These are phyloP conservation scores for Ormia ochracea DNA, from an alignment of 2,888 invertebrate genomes.

Conservation along the genomic window DNA sequence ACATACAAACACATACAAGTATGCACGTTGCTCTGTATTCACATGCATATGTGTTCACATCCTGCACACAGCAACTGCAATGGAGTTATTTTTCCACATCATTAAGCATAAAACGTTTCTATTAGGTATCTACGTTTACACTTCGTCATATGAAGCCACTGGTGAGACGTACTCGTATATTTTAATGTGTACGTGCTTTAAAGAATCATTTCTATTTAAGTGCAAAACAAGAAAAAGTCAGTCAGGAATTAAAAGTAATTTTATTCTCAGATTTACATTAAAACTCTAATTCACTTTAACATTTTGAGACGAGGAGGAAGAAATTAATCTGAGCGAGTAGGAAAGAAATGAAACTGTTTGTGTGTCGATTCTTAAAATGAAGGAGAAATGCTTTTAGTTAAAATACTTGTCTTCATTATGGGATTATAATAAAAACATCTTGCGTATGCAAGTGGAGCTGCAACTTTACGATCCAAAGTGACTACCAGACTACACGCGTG, in stretches of 20 bases:
- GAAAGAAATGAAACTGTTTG: neutral
- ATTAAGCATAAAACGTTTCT: slow-evolving; percentile 14
- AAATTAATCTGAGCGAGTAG: neutral
- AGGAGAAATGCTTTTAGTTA: too few species aligned
- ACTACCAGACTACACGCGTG: too few species aligned
- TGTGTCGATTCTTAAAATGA: too few species aligned
- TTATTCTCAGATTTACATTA: neutral
- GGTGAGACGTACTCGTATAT: neutral
- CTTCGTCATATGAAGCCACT: neutral
- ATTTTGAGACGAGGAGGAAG: neutral
- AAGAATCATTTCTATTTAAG: slow-evolving; percentile 24
- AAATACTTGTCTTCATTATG: too few species aligned
- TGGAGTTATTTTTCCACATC: slow-evolving; percentile 23
- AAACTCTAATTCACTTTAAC: neutral
- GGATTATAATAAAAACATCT: too few species aligned
- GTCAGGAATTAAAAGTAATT: neutral
- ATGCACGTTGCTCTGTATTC: neutral
- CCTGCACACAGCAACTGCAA: neutral
- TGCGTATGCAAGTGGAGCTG: too few species aligned
- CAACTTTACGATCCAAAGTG: too few species aligned
- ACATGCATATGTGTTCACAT: neutral
- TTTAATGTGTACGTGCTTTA: slow-evolving; percentile 8
- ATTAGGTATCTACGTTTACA: neutral
- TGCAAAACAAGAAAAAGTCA: neutral
- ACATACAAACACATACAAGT: too few species aligned